Evolutionary conservation across 2,113 vertebrate genomes (phyloP).

Genomic region (Cathartes aura): DNA sequence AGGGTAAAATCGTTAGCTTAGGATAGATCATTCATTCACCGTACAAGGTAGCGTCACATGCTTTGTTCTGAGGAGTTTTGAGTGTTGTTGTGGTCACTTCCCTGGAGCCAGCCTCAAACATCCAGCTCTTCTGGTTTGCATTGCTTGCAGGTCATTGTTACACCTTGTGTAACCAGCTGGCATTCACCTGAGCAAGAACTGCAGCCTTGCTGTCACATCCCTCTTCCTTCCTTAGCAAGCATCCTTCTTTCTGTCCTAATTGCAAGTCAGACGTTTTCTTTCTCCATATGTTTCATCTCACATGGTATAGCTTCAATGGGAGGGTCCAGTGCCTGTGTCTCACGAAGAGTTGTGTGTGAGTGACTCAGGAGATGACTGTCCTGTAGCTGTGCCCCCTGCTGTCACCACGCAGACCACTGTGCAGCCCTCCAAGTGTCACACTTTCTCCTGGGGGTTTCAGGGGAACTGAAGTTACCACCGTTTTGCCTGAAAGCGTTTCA

Average conservation of each 20-base stretch:
- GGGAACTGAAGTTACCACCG: not conserved
- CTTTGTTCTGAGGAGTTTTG: not conserved
- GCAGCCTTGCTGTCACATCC: not conserved
- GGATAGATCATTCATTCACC: not conserved
- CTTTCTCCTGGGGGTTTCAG: not conserved
- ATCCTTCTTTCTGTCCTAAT: not conserved
- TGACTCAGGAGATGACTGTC: not conserved
- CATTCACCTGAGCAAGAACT: not conserved
- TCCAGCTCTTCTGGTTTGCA: not conserved
- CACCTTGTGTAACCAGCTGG: not conserved
- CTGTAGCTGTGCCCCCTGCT: not conserved
- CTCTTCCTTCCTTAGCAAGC: not conserved
- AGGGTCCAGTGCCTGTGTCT: not conserved
- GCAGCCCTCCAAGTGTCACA: not conserved
- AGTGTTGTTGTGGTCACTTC: not conserved
- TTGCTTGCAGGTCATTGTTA: not conserved
- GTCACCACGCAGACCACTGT: not conserved
- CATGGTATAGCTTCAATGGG: not conserved
- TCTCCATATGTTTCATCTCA: not conserved
- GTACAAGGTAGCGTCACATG: fast-evolving
- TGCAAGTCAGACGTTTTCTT: not conserved
- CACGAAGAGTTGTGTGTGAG: fast-evolving
- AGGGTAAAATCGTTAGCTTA: not conserved
- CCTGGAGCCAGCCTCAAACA: not conserved
- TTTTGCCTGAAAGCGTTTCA: not conserved